Conservation (phyloP, 2,888 invertebrate species). For the Deilephila porcellus region DNA sequence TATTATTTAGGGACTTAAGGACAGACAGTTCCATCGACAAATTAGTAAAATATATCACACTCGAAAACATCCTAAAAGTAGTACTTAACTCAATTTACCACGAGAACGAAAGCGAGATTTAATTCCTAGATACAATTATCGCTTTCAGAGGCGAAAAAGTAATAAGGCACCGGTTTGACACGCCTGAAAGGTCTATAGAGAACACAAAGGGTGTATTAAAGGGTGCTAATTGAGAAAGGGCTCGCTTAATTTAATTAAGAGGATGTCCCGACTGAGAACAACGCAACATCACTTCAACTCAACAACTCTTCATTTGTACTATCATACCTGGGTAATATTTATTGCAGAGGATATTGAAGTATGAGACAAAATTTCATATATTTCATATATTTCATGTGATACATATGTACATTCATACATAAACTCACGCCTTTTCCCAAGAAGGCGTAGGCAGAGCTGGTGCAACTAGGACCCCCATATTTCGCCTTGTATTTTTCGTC, state of each 20-base stretch:
- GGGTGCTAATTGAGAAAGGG: slow-evolving; percentile 57
- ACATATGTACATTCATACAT: no score
- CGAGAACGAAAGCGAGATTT: background rate
- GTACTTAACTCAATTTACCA: slow-evolving; percentile 1
- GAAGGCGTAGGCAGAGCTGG: no score
- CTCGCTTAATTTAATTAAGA: slow-evolving; percentile 57
- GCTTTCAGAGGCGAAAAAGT: slow-evolving; percentile 1
- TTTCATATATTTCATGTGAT: no score
- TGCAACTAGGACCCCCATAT: no score
- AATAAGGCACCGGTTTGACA: slow-evolving; percentile 30
- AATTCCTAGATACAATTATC: background rate
- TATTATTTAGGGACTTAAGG: no score
- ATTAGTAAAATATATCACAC: background rate
- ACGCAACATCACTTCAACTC: background rate
- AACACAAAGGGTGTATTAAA: slow-evolving; percentile 46
- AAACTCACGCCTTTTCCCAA: no score
- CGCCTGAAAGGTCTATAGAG: slow-evolving; percentile 35
- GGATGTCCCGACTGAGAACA: slow-evolving; percentile 36
- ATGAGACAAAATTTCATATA: no score
- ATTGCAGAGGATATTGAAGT: background rate
- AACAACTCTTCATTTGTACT: background rate
- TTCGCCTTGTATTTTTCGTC: no score
- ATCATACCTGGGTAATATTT: background rate
- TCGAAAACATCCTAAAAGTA: background rate
- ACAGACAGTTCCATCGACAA: no score